These are phyloP conservation scores for Etheostoma cragini DNA, from an alignment of 2,113 vertebrate genomes.

Conservation along the genomic window DNA sequence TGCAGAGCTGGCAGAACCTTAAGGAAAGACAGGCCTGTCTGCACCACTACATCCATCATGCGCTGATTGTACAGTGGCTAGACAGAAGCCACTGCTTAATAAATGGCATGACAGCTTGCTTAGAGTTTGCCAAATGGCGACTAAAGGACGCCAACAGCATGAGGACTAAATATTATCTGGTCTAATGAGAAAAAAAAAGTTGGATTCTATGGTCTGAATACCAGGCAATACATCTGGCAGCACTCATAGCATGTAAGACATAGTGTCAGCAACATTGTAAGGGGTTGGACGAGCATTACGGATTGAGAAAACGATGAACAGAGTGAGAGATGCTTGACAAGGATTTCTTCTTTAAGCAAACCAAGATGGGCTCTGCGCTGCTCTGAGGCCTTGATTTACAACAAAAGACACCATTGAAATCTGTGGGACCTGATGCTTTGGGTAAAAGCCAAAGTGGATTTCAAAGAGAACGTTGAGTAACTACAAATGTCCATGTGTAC, in stretches of 20 bases:
- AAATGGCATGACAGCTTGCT: conserved; percentile 73
- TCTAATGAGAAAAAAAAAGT: conserved; percentile 27
- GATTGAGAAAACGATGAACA: not conserved
- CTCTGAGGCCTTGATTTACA: not conserved
- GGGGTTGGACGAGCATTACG: not conserved
- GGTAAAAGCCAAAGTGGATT: not conserved
- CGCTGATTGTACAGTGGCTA: conserved; percentile 42
- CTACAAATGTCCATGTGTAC: not conserved
- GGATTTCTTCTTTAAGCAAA: not conserved
- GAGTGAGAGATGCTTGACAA: not conserved
- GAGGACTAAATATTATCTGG: conserved; percentile 34
- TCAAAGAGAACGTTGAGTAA: not conserved
- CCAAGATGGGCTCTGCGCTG: not conserved
- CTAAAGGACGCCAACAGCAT: conserved; percentile 48
- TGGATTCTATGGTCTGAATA: conserved; percentile 31
- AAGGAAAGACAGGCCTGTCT: conserved; percentile 29
- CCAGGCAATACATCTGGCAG: conserved; percentile 10
- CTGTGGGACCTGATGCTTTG: not conserved
- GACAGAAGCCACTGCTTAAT: conserved; percentile 46
- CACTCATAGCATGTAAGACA: not conserved
- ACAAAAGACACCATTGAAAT: not conserved
- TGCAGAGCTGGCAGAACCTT: conserved; percentile 27
- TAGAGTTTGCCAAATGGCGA: conserved; percentile 69
- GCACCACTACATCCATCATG: conserved; percentile 56
- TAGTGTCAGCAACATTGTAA: not conserved